Base-by-base conservation (phyloP, 2,888 invertebrate species). In the Bedellia somnulentella region DNA sequence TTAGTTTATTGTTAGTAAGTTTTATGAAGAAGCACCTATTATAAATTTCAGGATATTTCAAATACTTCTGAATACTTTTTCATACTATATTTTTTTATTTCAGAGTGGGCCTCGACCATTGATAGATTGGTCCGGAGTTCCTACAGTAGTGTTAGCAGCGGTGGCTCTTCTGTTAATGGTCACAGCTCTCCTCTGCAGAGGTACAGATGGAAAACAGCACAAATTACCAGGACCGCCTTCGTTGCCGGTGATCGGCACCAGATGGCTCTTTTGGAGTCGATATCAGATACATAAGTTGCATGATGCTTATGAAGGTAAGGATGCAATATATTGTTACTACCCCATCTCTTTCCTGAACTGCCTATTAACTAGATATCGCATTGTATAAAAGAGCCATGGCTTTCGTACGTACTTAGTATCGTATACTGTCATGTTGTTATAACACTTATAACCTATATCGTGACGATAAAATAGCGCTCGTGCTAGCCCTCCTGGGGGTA, bases 281-380 rank as follows among this genome's bases (percentile, higher is more conserved):
- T 89, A 89, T 46, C 79, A 77, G 45, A 79, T 89, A 66, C 82
- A 83, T 39, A 85, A 86, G 52, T 67, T 91, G 25, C 90, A 89
- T 53, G 85, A 87, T 48, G 87, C 86, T 39, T 90, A 91, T 61
- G 80, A 80, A 75, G 87, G 87, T 87, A 58, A 71, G 52, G 18
- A 15, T 23, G 15, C 14, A 24, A n/a, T n/a, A n/a, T n/a, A n/a
- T n/a, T n/a, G n/a, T n/a, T 28, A n/a, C 18, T 29, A 17, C 15
- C 17, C 16, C 28, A 31, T 30, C 14, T 26, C 13, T n/a, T 33
- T 31, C 30, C 11, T 24, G 33, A 30, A 24, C 24, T 24, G n/a
- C n/a, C n/a, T n/a, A n/a, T n/a, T n/a, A n/a, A n/a, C n/a, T n/a
- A n/a, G n/a, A n/a, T n/a, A n/a, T n/a, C n/a, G n/a, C n/a, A n/a